phyloP scores from a whole-genome alignment of 2,113 vertebrate genomes.

The Aldabrachelys gigantea region DNA sequence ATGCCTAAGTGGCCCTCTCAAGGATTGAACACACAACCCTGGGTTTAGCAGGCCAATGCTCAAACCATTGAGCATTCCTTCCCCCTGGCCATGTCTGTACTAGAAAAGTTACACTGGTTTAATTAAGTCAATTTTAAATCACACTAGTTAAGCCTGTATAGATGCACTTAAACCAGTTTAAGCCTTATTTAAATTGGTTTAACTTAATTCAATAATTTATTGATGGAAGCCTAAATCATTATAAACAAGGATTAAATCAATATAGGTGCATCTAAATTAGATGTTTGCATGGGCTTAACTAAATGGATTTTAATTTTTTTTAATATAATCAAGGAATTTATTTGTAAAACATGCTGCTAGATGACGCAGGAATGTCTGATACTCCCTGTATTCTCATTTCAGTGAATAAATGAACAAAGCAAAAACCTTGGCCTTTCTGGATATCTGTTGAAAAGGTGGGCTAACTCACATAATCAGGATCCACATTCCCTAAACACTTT shows the following conservation, averaged over 20 bases:
- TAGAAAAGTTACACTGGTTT: conserved; percentile 4
- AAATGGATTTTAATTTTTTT: neutral
- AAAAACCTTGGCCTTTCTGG: conserved; percentile 14
- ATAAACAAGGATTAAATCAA: neutral
- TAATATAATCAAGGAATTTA: neutral
- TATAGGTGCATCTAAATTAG: neutral
- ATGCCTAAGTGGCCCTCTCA: too few species aligned
- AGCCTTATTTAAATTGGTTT: neutral
- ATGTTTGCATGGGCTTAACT: neutral
- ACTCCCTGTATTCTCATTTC: neutral
- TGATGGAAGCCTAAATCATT: neutral
- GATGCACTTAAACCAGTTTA: neutral
- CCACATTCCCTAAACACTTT: neutral
- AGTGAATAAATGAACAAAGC: neutral
- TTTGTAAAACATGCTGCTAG: neutral
- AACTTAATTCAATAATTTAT: conserved; percentile 18
- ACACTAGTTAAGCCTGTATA: neutral
- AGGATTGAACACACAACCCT: too few species aligned
- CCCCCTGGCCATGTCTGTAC: neutral
- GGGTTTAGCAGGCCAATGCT: too few species aligned
- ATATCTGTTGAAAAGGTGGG: neutral
- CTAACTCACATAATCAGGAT: neutral
- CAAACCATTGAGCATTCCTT: too few species aligned
- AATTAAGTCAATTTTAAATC: neutral
- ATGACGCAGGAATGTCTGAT: too few species aligned